Base-by-base conservation (phyloP, 2,113 vertebrate genomes). In the Aleadryas rufinucha region DNA sequence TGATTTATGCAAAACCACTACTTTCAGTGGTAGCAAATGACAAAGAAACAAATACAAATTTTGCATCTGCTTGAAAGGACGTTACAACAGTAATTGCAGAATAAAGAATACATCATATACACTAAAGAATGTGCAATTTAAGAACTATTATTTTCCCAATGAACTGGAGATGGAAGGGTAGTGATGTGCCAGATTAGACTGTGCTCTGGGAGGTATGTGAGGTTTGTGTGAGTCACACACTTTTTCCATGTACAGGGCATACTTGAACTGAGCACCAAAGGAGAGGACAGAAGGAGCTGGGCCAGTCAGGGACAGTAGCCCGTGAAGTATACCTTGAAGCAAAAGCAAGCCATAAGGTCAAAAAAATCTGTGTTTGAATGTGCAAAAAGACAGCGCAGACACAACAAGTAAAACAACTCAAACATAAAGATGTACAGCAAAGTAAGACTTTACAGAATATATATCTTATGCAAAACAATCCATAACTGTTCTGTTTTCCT, bases 1-100 rank as follows among this genome's bases (percentile, higher is more conserved):
- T 96, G 98, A 98, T 98, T 98, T 98, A 93, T 96, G 76, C 87
- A 98, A 96, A 90, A 97, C 84, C 96, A 80, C 69, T 97, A 76
- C 31, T 15, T 83, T 93, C 71, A 50, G 65, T 60, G 20, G 57
- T 70, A 69, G 44, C 49, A 96, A 92, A 90, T 60, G 16, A 77
- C 60, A 79, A 86, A 80, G n/a, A 93, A 93, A 8, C 7, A 28
- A 37, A 85, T 16, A 72, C 17, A 64, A 41, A 26, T 33, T 85
- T 54, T 72, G 27, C 10, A 7, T 63, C 18, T 88, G 24, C 49
- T 80, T 31, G 49, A 30, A 41, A 77, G 20, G 22, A 31, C 33
- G 49, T 64, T 44, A 44, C 71, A 94, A 72, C 2, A 63, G 41
- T 83, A 81, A 49, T 35, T 63, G 8, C 11, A 41, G 16, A 12